Base-by-base conservation (phyloP, 2,888 invertebrate species). In the Cephus sareptanus region DNA sequence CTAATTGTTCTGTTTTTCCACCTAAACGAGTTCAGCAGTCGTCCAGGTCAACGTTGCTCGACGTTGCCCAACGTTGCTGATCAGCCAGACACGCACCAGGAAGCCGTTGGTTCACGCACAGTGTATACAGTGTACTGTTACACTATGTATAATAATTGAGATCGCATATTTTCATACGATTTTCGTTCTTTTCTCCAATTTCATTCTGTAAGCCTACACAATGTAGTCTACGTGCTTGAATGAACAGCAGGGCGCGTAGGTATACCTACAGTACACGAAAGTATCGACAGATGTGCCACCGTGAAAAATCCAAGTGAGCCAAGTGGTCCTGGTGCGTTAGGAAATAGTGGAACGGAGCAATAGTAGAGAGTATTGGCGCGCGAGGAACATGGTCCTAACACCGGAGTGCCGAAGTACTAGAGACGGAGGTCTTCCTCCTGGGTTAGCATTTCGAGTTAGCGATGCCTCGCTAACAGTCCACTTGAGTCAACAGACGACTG, bases 401-500 rank as follows among this genome's bases (percentile, higher is more conserved):
- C 56, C 23, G 56, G 23, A 56, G 56, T 56, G 56, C 9, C 56
- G 23, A 56, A 56, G 56, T 56, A 56, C 56, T 56, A 71, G 31
- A 71, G 71, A 71, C 13, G 71, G 31, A 33, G 71, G 31, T 71
- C 31, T 71, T 71, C 31, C 71, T 75, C 75, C 73, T 75, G 77
- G 81, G 81, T 84, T 84, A 81, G 82, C 83, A 81, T 76, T 83
- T 79, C 81, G 77, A 83, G 85, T 87, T 86, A 85, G 87, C 87
- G 83, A 85, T 85, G 86, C 83, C 84, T 84, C 85, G 85, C 85
- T 87, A 87, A 87, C 86, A 83, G 87, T 84, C 84, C 87, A 86
- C 87, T 87, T 87, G 86, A 87, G 84, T 87, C 85, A 87, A 87
- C 87, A 86, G 84, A 84, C 85, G 84, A 80, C 84, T 83, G 86